Evolutionary conservation across 2,797 vertebrate species (phyloP).

Genomic region (Rhynchonycteris naso): DNA sequence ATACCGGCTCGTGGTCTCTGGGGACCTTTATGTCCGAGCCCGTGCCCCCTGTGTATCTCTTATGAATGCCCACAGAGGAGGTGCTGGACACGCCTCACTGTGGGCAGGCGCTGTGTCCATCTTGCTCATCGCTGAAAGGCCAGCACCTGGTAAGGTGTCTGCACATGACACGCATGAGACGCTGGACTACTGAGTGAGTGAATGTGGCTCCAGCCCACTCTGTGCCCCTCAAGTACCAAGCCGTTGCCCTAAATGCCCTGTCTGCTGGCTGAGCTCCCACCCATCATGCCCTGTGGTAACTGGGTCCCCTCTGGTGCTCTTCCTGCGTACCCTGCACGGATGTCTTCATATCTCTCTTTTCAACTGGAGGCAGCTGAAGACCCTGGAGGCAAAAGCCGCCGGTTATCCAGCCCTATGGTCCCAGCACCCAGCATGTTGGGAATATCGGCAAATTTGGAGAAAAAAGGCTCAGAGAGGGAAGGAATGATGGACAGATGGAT

Average conservation of each 20-base stretch:
- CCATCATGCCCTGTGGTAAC: too few relatives aligned
- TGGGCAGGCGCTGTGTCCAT: neutral
- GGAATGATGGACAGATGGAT: neutral
- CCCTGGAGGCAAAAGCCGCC: neutral
- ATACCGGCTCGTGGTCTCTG: neutral
- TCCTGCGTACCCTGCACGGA: accelerated
- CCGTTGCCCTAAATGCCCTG: neutral
- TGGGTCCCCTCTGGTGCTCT: neutral
- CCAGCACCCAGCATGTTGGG: accelerated
- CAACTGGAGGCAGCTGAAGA: neutral
- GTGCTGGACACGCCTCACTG: neutral
- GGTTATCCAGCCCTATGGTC: neutral
- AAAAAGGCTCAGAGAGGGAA: too few relatives aligned
- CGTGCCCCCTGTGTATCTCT: neutral
- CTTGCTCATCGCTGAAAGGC: neutral
- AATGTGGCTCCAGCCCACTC: neutral
- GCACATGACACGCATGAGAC: accelerated
- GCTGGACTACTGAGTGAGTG: neutral
- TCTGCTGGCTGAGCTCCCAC: neutral
- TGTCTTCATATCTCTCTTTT: neutral
- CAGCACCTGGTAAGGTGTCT: neutral
- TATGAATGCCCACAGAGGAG: neutral
- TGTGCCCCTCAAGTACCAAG: neutral
- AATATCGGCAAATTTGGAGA: accelerated
- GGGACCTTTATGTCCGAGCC: accelerated